Evolutionary conservation across 2,113 vertebrate species (phyloP).

Genomic region (Anoplopoma fimbria): DNA sequence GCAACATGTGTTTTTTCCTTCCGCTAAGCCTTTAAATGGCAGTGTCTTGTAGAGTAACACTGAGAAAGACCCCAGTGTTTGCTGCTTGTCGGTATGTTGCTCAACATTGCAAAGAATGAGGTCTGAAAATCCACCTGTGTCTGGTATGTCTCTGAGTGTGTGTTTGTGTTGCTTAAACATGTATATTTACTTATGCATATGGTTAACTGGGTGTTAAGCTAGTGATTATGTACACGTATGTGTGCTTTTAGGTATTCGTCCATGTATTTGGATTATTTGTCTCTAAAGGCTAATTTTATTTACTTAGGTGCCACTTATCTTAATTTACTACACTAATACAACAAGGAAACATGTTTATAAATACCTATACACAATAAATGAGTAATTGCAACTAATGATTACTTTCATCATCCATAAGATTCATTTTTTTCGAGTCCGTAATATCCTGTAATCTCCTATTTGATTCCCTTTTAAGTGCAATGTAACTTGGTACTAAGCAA

Average conservation of each 20-base stretch:
- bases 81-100: constrained; percentile 22
- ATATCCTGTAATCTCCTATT: too few relatives aligned
- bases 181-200: constrained; percentile 1
- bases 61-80: background rate
- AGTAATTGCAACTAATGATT: background rate
- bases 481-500: too few relatives aligned
- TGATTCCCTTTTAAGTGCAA: too few relatives aligned
- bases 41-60: background rate
- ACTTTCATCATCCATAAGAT: background rate
- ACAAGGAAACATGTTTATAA: background rate
- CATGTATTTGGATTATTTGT: background rate
- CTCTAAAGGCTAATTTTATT: background rate
- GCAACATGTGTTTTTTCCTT: constrained; percentile 46
- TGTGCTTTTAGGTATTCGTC: background rate
- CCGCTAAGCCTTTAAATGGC: constrained; percentile 59
- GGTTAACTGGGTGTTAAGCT: background rate
- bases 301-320: background rate
- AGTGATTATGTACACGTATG: background rate
- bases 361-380: background rate
- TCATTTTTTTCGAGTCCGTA: background rate
- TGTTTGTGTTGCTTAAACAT: background rate
- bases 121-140: constrained; percentile 25
- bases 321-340: background rate
- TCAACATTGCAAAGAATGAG: constrained; percentile 15
- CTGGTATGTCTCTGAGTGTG: background rate